Evolutionary conservation across 2,888 invertebrate genomes (phyloP).

Genomic region (Orthosia gothica): DNA sequence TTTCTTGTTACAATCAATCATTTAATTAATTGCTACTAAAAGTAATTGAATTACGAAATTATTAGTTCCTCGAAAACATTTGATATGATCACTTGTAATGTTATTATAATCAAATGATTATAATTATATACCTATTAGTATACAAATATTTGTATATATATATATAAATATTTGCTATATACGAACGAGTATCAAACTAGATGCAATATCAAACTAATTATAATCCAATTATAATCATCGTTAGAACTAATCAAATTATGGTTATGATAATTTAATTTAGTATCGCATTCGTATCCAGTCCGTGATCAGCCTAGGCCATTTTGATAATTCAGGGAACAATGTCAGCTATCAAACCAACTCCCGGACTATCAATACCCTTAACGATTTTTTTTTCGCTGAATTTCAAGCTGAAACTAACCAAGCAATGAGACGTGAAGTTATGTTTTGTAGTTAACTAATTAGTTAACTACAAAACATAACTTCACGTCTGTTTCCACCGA

Average conservation of each 20-base stretch:
- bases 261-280: no score
- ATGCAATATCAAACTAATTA: no score
- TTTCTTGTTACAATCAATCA: neutral
- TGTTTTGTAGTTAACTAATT: no score
- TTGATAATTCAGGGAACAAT: constrained; percentile 2
- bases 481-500: no score
- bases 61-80: neutral
- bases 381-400: constrained; percentile 17
- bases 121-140: no score
- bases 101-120: neutral
- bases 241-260: no score
- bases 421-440: constrained; percentile 27
- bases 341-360: constrained; percentile 28
- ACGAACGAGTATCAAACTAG: no score
- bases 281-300: no score
- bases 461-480: no score
- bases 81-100: neutral
- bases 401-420: constrained; percentile 65
- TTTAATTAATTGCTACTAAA: neutral
- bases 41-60: neutral
- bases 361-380: constrained; percentile 10
- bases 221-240: no score
- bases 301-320: no score
- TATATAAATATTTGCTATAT: neutral
- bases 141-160: no score